Conservation (phyloP, 2,113 vertebrate species). For the Protobothrops flavoviridis region DNA sequence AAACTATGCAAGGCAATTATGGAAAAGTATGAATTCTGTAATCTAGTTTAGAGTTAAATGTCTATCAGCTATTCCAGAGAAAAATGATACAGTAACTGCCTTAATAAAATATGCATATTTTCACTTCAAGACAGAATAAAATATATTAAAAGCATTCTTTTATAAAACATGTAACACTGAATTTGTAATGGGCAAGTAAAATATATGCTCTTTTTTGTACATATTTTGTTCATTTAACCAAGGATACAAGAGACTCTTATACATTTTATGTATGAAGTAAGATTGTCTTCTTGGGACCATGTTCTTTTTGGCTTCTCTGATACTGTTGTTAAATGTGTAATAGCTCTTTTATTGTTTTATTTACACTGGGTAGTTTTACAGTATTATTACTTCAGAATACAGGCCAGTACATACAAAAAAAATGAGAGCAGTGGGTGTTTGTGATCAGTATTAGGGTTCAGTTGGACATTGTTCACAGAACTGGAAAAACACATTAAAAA, state of each 20-base stretch:
- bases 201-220: neutral
- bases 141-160: neutral
- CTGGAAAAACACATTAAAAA: neutral
- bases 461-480: neutral
- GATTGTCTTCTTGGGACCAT: neutral
- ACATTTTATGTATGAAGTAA: neutral
- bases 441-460: neutral
- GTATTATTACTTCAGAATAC: no score
- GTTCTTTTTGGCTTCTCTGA: neutral
- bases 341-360: neutral
- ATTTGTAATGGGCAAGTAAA: neutral
- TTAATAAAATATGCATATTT: neutral
- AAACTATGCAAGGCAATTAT: constrained; percentile 8
- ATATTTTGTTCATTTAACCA: neutral
- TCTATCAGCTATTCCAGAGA: neutral
- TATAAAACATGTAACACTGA: neutral
- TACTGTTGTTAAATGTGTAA: neutral
- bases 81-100: neutral
- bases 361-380: no score
- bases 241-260: neutral
- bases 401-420: neutral
- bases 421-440: neutral
- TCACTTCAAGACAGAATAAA: neutral
- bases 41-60: neutral
- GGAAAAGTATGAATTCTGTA: neutral